A percentile compares a stretch with the other conserved stretches of the same genome.
These are phyloP conservation scores for Argyra leucocephala DNA, from an alignment of 2,888 invertebrate species.

Conservation along the genomic window DNA sequence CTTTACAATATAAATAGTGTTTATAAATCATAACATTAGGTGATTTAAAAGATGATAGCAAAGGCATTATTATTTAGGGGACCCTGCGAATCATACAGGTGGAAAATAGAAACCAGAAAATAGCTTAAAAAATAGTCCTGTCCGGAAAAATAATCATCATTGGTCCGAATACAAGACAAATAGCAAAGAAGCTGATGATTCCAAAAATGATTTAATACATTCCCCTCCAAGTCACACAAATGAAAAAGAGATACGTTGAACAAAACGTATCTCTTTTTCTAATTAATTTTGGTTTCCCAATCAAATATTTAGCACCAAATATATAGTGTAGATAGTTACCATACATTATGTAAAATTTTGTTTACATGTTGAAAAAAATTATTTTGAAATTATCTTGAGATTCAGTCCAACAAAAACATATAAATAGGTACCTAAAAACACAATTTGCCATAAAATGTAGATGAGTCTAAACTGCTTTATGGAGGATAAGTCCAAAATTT, in stretches of 20 bases:
- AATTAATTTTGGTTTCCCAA: no score
- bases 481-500: no score
- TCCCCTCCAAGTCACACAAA: constrained; percentile 63
- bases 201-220: constrained; percentile 43
- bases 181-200: constrained; percentile 39
- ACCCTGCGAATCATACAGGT: constrained; percentile 45
- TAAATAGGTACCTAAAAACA: no score
- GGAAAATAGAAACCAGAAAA: constrained; percentile 67
- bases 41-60: constrained; percentile 40
- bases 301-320: no score
- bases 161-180: constrained; percentile 35
- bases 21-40: constrained; percentile 30
- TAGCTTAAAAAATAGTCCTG: constrained; percentile 39
- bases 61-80: constrained; percentile 48
- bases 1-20: constrained; percentile 42
- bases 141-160: constrained; percentile 47
- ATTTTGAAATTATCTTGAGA: no score
- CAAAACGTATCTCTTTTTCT: no score
- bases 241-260: constrained; percentile 69
- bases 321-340: no score
- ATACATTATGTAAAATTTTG: no score
- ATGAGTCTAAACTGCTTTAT: no score
- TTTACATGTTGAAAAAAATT: no score
- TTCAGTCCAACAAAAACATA: no score
- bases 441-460: no score